Evolutionary conservation across 1,140 invertebrate genomes (phyloP).

Genomic region (Drosophila fuyamai): DNA sequence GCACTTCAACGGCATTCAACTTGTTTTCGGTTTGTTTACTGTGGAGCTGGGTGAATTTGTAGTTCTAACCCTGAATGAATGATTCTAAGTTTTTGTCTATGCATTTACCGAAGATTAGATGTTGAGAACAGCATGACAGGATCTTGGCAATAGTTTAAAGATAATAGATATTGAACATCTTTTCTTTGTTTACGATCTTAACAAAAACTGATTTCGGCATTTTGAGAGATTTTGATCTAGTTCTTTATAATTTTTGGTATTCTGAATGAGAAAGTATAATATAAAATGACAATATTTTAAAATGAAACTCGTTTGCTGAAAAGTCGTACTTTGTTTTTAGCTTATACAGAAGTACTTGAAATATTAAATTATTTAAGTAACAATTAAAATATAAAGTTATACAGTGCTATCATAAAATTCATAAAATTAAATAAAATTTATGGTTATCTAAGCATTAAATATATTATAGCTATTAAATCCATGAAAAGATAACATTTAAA

Average conservation of each 20-base stretch:
- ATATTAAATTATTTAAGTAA: too few species aligned
- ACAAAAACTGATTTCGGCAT: background rate
- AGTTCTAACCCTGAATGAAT: constrained; percentile 3
- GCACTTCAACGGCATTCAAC: constrained; percentile 43
- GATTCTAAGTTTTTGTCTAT: background rate
- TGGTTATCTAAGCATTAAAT: too few species aligned
- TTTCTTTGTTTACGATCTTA: constrained; percentile 10
- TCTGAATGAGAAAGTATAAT: background rate
- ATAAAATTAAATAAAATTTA: too few species aligned
- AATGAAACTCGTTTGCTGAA: background rate
- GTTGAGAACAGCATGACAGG: background rate
- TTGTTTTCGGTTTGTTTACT: constrained; percentile 25
- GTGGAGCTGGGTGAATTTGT: background rate
- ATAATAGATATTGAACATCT: constrained; percentile 10
- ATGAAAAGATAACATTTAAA: background rate
- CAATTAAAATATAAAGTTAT: too few species aligned
- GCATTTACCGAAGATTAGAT: background rate
- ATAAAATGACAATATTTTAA: background rate
- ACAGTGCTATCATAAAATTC: too few species aligned
- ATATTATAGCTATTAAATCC: background rate
- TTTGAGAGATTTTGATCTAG: background rate
- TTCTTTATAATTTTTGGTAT: background rate
- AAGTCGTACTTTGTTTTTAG: too few species aligned
- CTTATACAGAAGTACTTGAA: too few species aligned
- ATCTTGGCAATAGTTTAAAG: background rate